Base-by-base conservation (phyloP, 1,140 invertebrate species). In the Zophobas morio region DNA sequence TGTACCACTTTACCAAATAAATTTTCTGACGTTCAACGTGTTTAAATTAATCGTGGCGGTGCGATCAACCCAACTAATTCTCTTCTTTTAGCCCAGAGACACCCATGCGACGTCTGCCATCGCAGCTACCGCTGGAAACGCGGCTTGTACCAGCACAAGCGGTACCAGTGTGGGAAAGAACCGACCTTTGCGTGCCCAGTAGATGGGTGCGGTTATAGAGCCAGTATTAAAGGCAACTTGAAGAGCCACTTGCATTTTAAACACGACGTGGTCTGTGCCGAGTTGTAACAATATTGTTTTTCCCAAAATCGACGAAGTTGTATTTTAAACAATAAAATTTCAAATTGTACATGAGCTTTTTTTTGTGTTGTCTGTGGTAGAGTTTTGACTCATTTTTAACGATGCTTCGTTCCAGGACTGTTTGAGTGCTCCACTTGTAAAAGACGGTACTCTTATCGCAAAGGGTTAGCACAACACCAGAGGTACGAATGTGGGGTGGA, bases 161-260 rank as follows among this genome's bases (percentile, higher is more conserved):
- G 85, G 8, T 89, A 88, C 77, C 87, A 90, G 78, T 91, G 89
- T 79, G 88, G 88, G n/a, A 87, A 88, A 66, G 84, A 85, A 78
- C 89, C 90, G 0, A 85, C 86, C 2, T 89, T 89, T 76, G 82
- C 87, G 66, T 91, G 91, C 82, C 87, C 86, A 6, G 34, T 79
- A 6, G 53, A 56, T 2, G 75, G 94, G 82, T 95, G 94, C 86
- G 88, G 90, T 2, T 94, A 94, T 87, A 91, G 90, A 78, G 92
- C 93, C 42, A 91, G 93, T 80, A 92, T 94, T 81, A 88, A 92
- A 1, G 92, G 92, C 76, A 94, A 94, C 85, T 87, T 94, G 0
- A 92, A 92, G 71, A 92, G 93, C 32, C 93, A 94, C 83, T 92
- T 92, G 76, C 89, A 92, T 70, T 92, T 92, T 80, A 92, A 94